phyloP scores from a whole-genome alignment of 2,113 vertebrate species.

The Chauna torquata region DNA sequence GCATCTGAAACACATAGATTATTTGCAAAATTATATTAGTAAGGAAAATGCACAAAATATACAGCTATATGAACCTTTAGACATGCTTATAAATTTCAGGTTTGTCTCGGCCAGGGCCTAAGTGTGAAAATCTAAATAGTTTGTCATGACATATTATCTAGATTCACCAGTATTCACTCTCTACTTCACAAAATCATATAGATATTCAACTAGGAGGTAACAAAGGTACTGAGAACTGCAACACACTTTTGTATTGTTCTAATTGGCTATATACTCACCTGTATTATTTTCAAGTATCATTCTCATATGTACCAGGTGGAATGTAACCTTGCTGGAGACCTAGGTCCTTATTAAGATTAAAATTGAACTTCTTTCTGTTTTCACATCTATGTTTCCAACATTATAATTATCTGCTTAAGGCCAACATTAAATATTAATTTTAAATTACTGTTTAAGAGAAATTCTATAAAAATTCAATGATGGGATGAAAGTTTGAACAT shows the following conservation, averaged over 20 bases:
- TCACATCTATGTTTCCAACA: background rate
- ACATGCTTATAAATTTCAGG: background rate
- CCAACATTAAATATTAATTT: constrained; percentile 17
- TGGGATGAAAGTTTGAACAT: background rate
- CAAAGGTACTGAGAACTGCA: background rate
- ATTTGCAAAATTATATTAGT: background rate
- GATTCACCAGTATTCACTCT: background rate
- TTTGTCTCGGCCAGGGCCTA: background rate
- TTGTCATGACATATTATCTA: background rate
- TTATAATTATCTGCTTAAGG: background rate
- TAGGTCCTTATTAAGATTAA: background rate
- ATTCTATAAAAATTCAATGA: background rate
- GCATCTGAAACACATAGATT: background rate
- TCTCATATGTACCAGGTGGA: background rate
- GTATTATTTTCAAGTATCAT: background rate
- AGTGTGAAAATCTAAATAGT: background rate
- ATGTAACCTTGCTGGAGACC: background rate
- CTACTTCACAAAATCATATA: background rate
- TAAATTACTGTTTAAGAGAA: background rate
- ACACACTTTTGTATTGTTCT: background rate
- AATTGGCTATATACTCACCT: background rate
- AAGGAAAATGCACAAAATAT: background rate
- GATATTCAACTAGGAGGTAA: background rate
- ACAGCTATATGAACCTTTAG: background rate
- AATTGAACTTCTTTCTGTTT: background rate